phyloP scores from a whole-genome alignment of 2,888 invertebrate species.

The Trypoxylon attenuatum region DNA sequence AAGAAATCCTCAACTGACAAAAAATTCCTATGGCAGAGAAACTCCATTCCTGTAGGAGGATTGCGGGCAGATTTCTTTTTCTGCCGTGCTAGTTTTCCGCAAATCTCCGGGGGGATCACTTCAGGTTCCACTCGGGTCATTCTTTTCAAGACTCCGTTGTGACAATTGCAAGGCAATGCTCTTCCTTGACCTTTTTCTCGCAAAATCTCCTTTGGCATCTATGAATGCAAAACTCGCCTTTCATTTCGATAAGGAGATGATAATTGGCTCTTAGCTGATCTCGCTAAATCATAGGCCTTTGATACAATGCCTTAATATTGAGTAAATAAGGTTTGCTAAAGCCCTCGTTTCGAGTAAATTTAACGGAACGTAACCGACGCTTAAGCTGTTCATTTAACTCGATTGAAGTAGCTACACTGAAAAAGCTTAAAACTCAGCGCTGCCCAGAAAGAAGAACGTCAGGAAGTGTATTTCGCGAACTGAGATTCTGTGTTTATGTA shows the following conservation, averaged over 20 bases:
- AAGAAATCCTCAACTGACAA: neutral
- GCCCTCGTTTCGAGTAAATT: too few relatives aligned
- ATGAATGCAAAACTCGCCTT: neutral
- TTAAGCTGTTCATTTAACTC: too few relatives aligned
- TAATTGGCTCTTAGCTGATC: neutral
- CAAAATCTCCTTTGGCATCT: neutral
- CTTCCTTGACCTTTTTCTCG: neutral
- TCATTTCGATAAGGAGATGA: neutral
- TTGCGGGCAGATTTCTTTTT: neutral
- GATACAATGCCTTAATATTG: neutral
- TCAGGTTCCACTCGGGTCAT: slow-evolving; percentile 7
- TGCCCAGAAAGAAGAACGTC: too few relatives aligned
- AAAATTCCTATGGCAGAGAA: neutral
- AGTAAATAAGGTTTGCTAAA: neutral
- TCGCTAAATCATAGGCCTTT: slow-evolving; percentile 2
- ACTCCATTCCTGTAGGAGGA: neutral
- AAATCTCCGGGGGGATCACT: slow-evolving; percentile 9
- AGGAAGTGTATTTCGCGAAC: too few relatives aligned
- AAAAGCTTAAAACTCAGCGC: too few relatives aligned
- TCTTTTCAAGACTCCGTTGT: slow-evolving; percentile 11
- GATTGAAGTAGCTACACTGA: too few relatives aligned
- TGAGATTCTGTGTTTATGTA: too few relatives aligned
- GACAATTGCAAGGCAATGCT: slow-evolving; percentile 12
- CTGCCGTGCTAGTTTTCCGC: slow-evolving; percentile 1
- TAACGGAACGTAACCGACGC: too few relatives aligned